phyloP scores from a whole-genome alignment of 2,888 invertebrate genomes.

The Entomobrya proxima region DNA sequence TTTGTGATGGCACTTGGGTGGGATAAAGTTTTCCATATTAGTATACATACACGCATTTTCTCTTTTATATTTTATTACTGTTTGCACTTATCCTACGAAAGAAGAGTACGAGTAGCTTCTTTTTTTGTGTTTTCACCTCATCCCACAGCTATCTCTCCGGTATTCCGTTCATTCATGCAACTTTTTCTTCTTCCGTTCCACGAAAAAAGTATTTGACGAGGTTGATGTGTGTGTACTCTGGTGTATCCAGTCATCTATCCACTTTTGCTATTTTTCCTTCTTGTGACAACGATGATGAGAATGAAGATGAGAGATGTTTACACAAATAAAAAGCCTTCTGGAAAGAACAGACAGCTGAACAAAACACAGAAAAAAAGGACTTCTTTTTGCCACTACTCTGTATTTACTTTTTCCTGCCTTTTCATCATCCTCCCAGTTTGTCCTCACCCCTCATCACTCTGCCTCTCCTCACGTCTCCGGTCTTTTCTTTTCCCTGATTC shows the following conservation, averaged over 20 bases:
- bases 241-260: background rate
- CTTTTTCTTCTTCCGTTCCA: slow-evolving; percentile 14
- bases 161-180: slow-evolving; percentile 13
- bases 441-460: slow-evolving; percentile 25
- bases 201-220: slow-evolving; percentile 8
- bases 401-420: slow-evolving; percentile 16
- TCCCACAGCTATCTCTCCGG: background rate
- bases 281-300: background rate
- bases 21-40: background rate
- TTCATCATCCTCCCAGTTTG: slow-evolving; percentile 4
- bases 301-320: slow-evolving; percentile 51
- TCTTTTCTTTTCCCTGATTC: background rate
- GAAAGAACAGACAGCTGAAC: background rate
- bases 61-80: background rate
- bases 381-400: background rate
- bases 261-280: background rate
- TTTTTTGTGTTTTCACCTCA: background rate
- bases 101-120: background rate
- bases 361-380: background rate
- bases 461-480: slow-evolving; percentile 29
- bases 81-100: background rate
- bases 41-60: background rate
- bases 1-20: background rate
- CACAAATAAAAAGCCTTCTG: slow-evolving; percentile 53
- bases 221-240: slow-evolving; percentile 22